Evolutionary conservation across 2,113 vertebrate genomes (phyloP).

Genomic region (Odontesthes bonariensis): DNA sequence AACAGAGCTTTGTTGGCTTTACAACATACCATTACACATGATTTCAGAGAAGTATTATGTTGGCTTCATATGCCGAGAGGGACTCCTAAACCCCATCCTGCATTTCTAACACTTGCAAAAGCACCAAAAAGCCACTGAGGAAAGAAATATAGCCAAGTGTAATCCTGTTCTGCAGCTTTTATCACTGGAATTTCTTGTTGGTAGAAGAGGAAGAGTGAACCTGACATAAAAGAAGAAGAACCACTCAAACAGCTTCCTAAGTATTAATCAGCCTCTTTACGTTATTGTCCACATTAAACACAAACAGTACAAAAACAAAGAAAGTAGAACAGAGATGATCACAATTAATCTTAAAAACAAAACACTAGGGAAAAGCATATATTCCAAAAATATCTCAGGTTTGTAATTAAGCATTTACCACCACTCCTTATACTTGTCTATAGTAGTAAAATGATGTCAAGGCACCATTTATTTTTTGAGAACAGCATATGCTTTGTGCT

Average conservation of each 20-base stretch:
- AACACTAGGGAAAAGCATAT: too few relatives aligned
- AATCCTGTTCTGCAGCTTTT: conserved; percentile 27
- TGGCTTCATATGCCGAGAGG: conserved; percentile 41
- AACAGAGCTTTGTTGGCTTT: conserved; percentile 63
- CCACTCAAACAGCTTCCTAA: neutral
- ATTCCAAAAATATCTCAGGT: too few relatives aligned
- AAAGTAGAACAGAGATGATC: neutral
- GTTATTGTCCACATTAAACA: neutral
- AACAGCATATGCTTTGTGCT: too few relatives aligned
- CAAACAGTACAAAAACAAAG: conserved; percentile 6
- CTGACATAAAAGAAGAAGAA: conserved; percentile 8
- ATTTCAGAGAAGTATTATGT: conserved; percentile 57
- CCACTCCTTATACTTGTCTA: too few relatives aligned
- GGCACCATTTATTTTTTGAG: too few relatives aligned
- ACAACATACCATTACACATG: conserved; percentile 55
- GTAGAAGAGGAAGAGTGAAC: neutral
- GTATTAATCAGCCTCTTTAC: conserved; percentile 10
- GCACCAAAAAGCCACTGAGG: conserved; percentile 48
- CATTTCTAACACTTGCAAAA: conserved; percentile 59
- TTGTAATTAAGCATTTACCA: too few relatives aligned
- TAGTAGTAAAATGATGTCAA: too few relatives aligned
- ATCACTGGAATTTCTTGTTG: conserved; percentile 1
- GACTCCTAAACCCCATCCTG: conserved; percentile 60
- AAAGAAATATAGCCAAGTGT: conserved; percentile 43
- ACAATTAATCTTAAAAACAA: neutral